These are phyloP conservation scores for Acanthopleura granulata DNA, from an alignment of 2,888 invertebrate species.

Conservation along the genomic window DNA sequence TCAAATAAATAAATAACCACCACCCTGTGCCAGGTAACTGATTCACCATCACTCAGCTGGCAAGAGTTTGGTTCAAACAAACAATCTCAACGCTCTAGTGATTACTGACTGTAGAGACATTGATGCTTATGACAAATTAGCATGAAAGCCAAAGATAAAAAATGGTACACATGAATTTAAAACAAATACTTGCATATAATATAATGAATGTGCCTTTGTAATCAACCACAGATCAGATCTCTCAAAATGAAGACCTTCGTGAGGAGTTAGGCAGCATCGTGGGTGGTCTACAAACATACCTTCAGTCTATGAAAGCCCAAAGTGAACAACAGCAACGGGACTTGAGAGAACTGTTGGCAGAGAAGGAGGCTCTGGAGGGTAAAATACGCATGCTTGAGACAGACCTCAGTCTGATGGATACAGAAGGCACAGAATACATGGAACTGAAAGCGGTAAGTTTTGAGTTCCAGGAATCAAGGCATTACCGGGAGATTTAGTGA, in stretches of 20 bases:
- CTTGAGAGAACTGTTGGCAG: constrained; percentile 50
- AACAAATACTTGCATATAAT: not conserved
- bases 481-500: too few species aligned
- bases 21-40: too few species aligned
- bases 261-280: constrained; percentile 64
- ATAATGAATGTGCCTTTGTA: not conserved
- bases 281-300: constrained; percentile 59
- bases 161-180: too few species aligned
- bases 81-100: too few species aligned
- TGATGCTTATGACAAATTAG: too few species aligned
- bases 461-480: not conserved
- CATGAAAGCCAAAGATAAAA: too few species aligned
- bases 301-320: constrained; percentile 59
- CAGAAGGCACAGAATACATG: constrained; percentile 27
- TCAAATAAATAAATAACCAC: too few species aligned
- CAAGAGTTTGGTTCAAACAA: too few species aligned
- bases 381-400: constrained; percentile 51
- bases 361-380: constrained; percentile 52
- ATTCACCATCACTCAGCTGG: too few species aligned
- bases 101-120: too few species aligned
- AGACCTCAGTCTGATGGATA: constrained; percentile 51
- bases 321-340: constrained; percentile 55
- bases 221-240: constrained; percentile 27
- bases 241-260: constrained; percentile 49
- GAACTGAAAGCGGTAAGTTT: constrained; percentile 47